Conservation (phyloP, 2,113 vertebrate species). For the Tamias sibiricus region DNA sequence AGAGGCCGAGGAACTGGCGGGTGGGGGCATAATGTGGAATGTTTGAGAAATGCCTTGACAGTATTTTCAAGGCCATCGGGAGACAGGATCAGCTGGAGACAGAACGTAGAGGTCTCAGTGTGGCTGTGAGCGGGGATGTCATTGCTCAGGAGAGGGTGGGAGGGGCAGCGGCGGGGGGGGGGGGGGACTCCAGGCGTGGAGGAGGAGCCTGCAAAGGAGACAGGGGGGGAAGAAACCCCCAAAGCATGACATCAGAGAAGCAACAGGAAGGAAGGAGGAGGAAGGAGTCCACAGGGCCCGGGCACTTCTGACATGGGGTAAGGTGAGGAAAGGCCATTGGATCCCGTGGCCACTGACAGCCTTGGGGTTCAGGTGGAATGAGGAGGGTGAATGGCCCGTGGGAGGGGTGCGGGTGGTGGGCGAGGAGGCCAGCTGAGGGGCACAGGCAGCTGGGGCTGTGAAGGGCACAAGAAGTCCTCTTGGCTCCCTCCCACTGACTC, state of each 20-base stretch:
- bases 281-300: not conserved
- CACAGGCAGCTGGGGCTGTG: rapidly evolving
- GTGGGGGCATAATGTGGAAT: rapidly evolving
- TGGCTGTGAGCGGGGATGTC: not conserved
- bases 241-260: rapidly evolving
- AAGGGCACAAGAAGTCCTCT: not conserved
- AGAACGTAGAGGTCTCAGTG: not conserved
- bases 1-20: not conserved
- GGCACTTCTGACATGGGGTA: not conserved
- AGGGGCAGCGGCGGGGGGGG: too few species aligned
- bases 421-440: not conserved
- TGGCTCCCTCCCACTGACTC: not conserved
- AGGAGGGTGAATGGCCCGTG: rapidly evolving
- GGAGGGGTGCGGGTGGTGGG: too few species aligned
- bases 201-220: not conserved
- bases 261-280: rapidly evolving
- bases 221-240: not conserved
- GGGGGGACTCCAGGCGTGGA: not conserved
- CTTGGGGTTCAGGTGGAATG: not conserved
- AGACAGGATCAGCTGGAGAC: not conserved
- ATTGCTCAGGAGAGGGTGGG: not conserved
- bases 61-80: not conserved
- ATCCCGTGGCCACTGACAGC: not conserved
- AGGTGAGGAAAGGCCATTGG: not conserved
- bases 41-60: not conserved